Conservation (phyloP, 2,797 vertebrate species). For the Halcyon badia region DNA sequence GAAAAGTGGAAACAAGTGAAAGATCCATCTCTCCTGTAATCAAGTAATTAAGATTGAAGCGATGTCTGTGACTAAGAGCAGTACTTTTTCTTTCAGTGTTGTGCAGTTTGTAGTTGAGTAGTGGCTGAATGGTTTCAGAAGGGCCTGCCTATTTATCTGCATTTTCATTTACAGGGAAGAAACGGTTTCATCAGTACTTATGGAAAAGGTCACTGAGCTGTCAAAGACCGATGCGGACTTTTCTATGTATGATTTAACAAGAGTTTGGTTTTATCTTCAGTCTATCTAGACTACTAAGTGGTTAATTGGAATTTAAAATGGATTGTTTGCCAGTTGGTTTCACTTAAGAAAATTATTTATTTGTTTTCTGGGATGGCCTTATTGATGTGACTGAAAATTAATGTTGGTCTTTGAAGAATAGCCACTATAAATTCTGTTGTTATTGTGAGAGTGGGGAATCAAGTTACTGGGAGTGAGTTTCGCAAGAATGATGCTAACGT, state of each 20-base stretch:
- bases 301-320: not conserved
- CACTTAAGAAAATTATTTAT: not conserved
- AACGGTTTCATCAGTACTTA: not conserved
- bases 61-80: not conserved
- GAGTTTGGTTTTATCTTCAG: not conserved
- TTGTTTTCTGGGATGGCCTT: not conserved
- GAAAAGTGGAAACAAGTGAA: constrained; percentile 77
- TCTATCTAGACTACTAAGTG: not conserved
- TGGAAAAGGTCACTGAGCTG: not conserved
- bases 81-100: not conserved
- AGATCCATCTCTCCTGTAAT: constrained; percentile 72
- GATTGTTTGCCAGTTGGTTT: constrained; percentile 13
- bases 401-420: not conserved
- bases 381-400: not conserved
- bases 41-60: constrained; percentile 77
- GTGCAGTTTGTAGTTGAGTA: not conserved
- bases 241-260: not conserved
- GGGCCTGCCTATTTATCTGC: not conserved
- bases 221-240: not conserved
- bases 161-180: not conserved
- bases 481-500: not conserved
- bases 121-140: not conserved
- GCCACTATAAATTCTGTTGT: not conserved
- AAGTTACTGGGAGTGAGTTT: not conserved
- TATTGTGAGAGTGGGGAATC: not conserved